Percentiles rank a stretch among this genome's conserved stretches.
These are phyloP conservation scores for Cyprinodon diabolis DNA, from an alignment of 2,797 vertebrate species.

Conservation along the genomic window DNA sequence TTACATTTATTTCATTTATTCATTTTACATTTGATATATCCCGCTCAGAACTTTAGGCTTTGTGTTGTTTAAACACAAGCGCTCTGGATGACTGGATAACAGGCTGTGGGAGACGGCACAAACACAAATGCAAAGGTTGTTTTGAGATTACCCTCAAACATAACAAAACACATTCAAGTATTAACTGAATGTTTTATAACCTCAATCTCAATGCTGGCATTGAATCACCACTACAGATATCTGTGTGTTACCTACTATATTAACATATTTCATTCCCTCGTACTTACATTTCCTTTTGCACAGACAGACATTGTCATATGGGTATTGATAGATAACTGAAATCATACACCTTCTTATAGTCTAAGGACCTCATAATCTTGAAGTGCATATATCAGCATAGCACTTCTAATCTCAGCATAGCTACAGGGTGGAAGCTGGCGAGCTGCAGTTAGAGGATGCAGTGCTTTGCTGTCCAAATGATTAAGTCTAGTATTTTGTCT, in stretches of 20 bases:
- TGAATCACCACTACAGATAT: constrained; percentile 29
- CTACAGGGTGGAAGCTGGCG: constrained; percentile 33
- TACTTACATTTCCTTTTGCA: constrained; percentile 9
- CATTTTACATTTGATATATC: constrained; percentile 14
- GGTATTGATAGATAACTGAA: constrained; percentile 23
- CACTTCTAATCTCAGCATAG: constrained; percentile 32
- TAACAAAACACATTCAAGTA: constrained; percentile 62
- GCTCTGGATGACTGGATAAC: constrained; percentile 48
- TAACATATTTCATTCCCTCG: constrained; percentile 41
- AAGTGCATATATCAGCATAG: constrained; percentile 57
- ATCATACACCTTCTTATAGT: constrained; percentile 47
- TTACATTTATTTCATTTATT: neutral
- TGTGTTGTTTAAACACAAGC: constrained; percentile 61
- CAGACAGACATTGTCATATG: constrained; percentile 34
- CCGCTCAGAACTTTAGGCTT: constrained; percentile 37
- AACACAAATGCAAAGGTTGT: constrained; percentile 61
- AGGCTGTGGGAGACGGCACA: constrained; percentile 68
- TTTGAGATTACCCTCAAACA: constrained; percentile 72
- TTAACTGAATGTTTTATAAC: constrained; percentile 62
- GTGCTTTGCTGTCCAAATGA: constrained; percentile 37
- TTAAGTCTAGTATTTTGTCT: constrained; percentile 60
- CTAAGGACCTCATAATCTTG: constrained; percentile 53
- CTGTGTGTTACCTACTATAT: constrained; percentile 35
- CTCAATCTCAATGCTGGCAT: constrained; percentile 54
- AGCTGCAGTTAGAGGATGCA: constrained; percentile 32